Percentiles rank a stretch among this genome's conserved stretches.
Evolutionary conservation across 2,888 invertebrate genomes (phyloP).

Genomic region (Stramonita haemastoma): DNA sequence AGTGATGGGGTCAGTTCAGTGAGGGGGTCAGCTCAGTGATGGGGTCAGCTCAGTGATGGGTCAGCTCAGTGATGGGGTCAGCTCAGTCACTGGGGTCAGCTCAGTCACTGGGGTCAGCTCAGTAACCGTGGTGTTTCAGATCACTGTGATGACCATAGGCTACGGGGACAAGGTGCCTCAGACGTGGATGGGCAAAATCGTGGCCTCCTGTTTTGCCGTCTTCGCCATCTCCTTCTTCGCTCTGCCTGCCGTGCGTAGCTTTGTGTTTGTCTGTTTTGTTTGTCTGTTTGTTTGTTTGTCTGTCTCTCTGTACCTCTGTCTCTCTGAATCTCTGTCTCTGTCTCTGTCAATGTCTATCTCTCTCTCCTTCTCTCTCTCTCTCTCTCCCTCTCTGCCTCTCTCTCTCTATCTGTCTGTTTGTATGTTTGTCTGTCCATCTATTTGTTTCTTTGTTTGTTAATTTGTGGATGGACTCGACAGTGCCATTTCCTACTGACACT

Average conservation of each 20-base stretch:
- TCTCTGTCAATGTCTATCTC: slow-evolving; percentile 5
- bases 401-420: background rate
- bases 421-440: background rate
- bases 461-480: background rate
- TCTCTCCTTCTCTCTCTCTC: background rate
- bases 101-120: no score
- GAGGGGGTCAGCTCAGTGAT: no score
- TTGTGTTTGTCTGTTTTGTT: background rate
- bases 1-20: no score
- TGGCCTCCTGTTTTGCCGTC: slow-evolving; percentile 91
- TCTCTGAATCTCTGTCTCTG: slow-evolving; percentile 8
- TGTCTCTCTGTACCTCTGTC: slow-evolving; percentile 19
- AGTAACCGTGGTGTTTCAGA: slow-evolving; percentile 77
- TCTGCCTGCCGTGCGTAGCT: slow-evolving; percentile 86
- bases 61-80: no score
- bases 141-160: slow-evolving; percentile 90
- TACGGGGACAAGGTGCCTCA: slow-evolving; percentile 91
- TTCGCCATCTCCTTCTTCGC: slow-evolving; percentile 93
- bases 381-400: background rate
- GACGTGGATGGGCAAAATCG: slow-evolving; percentile 91
- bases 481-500: no score
- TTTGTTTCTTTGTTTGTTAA: background rate
- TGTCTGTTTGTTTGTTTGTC: slow-evolving; percentile 17
- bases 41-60: no score
- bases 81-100: no score